These are phyloP conservation scores for Zosterops borbonicus DNA, from an alignment of 2,113 vertebrate species.

Conservation along the genomic window DNA sequence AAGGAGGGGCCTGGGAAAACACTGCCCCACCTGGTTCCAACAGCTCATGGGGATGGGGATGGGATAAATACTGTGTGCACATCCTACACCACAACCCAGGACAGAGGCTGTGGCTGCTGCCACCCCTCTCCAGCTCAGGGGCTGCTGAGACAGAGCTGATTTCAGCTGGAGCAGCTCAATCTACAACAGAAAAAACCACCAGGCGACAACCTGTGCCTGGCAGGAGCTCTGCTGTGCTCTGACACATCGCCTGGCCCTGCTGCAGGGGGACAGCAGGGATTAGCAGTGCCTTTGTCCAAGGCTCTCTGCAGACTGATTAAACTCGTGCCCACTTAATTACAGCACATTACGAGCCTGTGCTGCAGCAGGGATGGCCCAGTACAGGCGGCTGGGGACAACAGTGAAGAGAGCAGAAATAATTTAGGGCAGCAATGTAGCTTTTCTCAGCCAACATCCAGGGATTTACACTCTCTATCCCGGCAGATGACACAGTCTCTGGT, in stretches of 20 bases:
- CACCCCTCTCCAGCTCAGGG: neutral
- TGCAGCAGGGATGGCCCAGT: neutral
- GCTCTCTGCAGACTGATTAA: neutral
- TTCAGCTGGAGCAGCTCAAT: neutral
- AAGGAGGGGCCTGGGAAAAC: no score
- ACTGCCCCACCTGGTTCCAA: no score
- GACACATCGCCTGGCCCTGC: neutral
- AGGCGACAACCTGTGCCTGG: neutral
- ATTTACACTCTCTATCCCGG: neutral
- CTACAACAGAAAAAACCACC: neutral
- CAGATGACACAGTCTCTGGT: neutral
- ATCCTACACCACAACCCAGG: no score
- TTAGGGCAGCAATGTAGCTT: neutral
- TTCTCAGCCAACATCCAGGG: neutral
- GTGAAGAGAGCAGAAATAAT: neutral
- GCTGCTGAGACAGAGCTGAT: neutral
- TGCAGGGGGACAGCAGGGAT: neutral
- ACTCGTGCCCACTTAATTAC: conserved; percentile 18
- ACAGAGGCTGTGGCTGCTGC: neutral
- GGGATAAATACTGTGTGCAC: no score
- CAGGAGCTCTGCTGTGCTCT: neutral
- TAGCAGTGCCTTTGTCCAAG: neutral
- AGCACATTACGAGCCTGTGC: neutral
- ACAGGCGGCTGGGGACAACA: neutral
- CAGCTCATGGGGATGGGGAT: no score